Percentiles rank a stretch among this genome's conserved stretches.
Evolutionary conservation across 1,140 invertebrate genomes (phyloP).

Genomic region (Globodera ellingtonae): DNA sequence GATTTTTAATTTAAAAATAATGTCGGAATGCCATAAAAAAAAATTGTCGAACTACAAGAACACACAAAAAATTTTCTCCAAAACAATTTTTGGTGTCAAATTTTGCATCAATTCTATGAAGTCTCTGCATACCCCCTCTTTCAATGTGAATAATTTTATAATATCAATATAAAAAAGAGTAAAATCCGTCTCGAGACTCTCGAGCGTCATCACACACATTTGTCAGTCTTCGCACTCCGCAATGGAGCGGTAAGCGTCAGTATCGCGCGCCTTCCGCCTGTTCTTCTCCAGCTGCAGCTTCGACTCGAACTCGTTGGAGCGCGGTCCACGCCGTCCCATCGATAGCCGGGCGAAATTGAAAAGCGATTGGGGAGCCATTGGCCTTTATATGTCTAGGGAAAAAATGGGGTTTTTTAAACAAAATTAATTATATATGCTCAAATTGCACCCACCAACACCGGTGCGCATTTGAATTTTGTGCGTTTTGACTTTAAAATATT

Average conservation of each 20-base stretch:
- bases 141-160: no score
- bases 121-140: no score
- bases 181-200: neutral
- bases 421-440: neutral
- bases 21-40: no score
- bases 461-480: constrained; percentile 50
- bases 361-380: constrained; percentile 76
- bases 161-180: neutral
- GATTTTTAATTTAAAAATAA: no score
- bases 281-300: constrained; percentile 70
- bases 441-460: constrained; percentile 44
- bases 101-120: constrained; percentile 8
- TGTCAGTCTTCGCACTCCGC: constrained; percentile 42
- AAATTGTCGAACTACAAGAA: no score
- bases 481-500: constrained; percentile 38
- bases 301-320: constrained; percentile 94
- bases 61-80: no score
- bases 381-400: constrained; percentile 52
- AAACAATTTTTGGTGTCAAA: no score
- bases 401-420: neutral
- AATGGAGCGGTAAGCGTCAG: constrained; percentile 43
- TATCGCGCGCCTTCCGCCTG: constrained; percentile 37
- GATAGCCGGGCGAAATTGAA: constrained; percentile 84
- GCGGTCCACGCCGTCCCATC: constrained; percentile 97
- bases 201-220: neutral